These are phyloP conservation scores for Eupithecia abbreviata DNA, from an alignment of 2,888 invertebrate genomes.

Conservation along the genomic window DNA sequence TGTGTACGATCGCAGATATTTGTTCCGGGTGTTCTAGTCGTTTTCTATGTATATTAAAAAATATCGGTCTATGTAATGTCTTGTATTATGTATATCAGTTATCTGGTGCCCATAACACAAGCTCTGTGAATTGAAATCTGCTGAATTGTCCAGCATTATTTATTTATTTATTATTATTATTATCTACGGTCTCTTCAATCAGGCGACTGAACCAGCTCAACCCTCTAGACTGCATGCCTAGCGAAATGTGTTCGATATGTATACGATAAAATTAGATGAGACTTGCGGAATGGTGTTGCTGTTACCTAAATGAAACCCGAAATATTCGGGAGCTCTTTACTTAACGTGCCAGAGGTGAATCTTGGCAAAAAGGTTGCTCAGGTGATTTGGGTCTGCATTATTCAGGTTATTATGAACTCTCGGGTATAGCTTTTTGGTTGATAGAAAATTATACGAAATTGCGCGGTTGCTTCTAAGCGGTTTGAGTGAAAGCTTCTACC, in stretches of 20 bases:
- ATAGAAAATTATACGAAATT: constrained; percentile 6
- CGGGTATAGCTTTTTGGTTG: constrained; percentile 4
- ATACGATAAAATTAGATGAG: constrained; percentile 47
- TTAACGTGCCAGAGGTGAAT: constrained; percentile 30
- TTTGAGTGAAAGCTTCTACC: constrained; percentile 6
- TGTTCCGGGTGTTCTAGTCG: too few relatives aligned
- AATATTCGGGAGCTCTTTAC: constrained; percentile 35
- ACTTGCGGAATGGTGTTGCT: constrained; percentile 40
- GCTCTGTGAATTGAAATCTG: too few relatives aligned
- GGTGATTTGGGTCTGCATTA: constrained; percentile 19
- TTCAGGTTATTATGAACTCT: constrained; percentile 13
- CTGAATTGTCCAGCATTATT: too few relatives aligned
- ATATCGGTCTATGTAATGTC: too few relatives aligned
- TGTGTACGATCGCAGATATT: too few relatives aligned
- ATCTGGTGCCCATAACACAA: too few relatives aligned
- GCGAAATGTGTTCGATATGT: constrained; percentile 44
- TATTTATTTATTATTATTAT: too few relatives aligned
- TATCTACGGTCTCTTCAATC: background rate
- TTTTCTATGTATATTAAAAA: too few relatives aligned
- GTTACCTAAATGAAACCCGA: constrained; percentile 46
- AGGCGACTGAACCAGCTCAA: constrained; percentile 20
- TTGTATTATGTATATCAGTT: too few relatives aligned
- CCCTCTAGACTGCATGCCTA: constrained; percentile 15
- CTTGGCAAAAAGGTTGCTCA: constrained; percentile 25
- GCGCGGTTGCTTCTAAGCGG: constrained; percentile 2